phyloP scores from a whole-genome alignment of 2,888 invertebrate species.

The Coenonympha arcania region DNA sequence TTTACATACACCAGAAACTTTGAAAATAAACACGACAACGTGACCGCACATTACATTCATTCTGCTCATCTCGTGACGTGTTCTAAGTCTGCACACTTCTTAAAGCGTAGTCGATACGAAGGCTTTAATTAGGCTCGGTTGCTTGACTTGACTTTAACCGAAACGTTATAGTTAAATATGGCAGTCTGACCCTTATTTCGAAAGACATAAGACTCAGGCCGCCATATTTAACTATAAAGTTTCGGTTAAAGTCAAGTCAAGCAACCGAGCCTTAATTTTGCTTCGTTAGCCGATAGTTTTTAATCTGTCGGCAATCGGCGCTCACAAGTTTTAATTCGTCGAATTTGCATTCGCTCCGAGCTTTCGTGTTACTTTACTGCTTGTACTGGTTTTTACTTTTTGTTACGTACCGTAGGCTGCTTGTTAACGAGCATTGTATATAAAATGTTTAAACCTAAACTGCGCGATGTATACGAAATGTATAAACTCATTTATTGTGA shows the following conservation, averaged over 20 bases:
- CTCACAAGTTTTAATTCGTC: conserved; percentile 10
- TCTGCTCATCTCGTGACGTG: no score
- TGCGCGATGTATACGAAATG: not conserved
- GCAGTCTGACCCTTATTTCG: no score
- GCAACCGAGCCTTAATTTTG: no score
- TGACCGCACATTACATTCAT: no score
- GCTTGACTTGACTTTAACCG: no score
- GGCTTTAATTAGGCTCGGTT: conserved; percentile 19
- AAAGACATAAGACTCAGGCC: no score
- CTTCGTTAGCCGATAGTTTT: conserved; percentile 19
- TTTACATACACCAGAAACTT: no score
- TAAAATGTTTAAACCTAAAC: not conserved
- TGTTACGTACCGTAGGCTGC: not conserved
- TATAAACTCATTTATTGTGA: not conserved
- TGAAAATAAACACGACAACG: no score
- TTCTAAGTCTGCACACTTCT: no score
- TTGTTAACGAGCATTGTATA: conserved; percentile 3
- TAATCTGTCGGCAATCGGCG: conserved; percentile 13
- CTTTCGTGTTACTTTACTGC: not conserved
- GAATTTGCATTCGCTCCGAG: conserved; percentile 5
- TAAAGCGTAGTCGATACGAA: conserved; percentile 7
- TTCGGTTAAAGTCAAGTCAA: no score
- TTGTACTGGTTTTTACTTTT: not conserved
- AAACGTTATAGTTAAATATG: no score
- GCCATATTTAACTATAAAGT: no score